Conservation (phyloP, 2,888 invertebrate genomes). For the Drosophila quasianomalipes region DNA sequence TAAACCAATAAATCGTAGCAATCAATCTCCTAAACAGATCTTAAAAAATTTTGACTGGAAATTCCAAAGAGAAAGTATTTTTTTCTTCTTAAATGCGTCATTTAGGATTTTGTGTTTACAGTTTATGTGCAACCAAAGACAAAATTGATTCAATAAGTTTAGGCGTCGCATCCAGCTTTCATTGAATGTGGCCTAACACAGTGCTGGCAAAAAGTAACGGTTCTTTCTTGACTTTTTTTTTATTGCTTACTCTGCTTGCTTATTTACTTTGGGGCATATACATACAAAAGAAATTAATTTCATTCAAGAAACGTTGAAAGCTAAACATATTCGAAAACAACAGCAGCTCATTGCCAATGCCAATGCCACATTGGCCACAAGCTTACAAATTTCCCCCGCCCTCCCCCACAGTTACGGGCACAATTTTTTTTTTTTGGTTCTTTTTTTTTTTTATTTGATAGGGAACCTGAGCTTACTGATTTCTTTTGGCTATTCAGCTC, state of each 20-base stretch:
- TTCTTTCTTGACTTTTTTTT: constrained; percentile 43
- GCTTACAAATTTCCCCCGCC: constrained; percentile 11
- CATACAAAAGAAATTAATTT: constrained; percentile 77
- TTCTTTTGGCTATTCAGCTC: constrained; percentile 70
- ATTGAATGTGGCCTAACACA: constrained; percentile 30
- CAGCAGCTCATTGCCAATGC: constrained; percentile 43
- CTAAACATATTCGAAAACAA: constrained; percentile 51
- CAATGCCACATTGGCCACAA: constrained; percentile 29
- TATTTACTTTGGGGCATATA: constrained; percentile 54
- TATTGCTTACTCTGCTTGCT: constrained; percentile 48
- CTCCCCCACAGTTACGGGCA: not conserved
- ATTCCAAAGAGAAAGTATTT: constrained; percentile 35
- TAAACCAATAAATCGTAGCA: constrained; percentile 1
- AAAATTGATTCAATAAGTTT: constrained; percentile 9
- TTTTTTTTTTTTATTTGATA: not conserved
- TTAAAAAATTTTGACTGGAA: not conserved
- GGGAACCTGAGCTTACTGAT: constrained; percentile 42
- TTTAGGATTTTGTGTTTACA: constrained; percentile 15
- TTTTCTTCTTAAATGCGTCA: not conserved
- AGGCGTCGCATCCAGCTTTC: constrained; percentile 13
- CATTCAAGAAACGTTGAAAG: constrained; percentile 69
- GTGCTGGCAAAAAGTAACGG: constrained; percentile 46
- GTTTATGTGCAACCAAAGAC: constrained; percentile 10
- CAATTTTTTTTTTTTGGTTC: constrained; percentile 51
- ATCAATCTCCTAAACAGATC: constrained; percentile 4